Conservation (phyloP, 2,888 invertebrate species). For the Cheilosia impressa region DNA sequence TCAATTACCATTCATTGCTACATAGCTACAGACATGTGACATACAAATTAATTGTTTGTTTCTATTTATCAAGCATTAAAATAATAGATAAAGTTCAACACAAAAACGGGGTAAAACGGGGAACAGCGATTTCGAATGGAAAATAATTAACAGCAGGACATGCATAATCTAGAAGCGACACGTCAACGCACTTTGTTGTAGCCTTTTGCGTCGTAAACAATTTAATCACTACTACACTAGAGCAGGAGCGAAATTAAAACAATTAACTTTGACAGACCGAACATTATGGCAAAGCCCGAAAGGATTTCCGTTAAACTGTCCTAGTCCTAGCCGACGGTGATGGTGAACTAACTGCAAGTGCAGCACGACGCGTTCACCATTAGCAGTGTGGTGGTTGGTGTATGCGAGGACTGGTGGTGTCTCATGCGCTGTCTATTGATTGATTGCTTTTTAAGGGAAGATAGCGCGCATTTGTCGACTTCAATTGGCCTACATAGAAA, state of each 20-base stretch:
- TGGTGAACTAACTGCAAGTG: conserved; percentile 60
- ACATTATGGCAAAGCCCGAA: conserved; percentile 11
- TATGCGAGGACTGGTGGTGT: neutral
- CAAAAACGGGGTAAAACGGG: neutral
- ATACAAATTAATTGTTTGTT: conserved; percentile 48
- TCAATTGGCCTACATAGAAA: conserved; percentile 37
- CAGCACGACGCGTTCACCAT: conserved; percentile 23
- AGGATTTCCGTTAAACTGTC: conserved; percentile 39
- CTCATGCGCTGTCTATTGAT: conserved; percentile 54
- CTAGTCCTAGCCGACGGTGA: neutral
- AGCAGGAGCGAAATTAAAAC: conserved; percentile 6
- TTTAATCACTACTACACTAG: neutral
- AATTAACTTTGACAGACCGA: conserved; percentile 39
- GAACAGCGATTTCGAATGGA: neutral
- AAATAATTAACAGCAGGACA: conserved; percentile 1
- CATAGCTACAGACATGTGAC: conserved; percentile 76
- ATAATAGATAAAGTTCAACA: conserved; percentile 15
- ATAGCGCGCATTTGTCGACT: conserved; percentile 52
- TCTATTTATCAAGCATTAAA: conserved; percentile 40
- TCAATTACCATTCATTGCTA: conserved; percentile 85
- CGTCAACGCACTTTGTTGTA: conserved; percentile 6
- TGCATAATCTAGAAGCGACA: conserved; percentile 8
- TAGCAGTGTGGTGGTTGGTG: neutral
- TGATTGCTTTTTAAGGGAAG: conserved; percentile 46
- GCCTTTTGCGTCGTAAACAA: neutral